Evolutionary conservation across 2,113 vertebrate genomes (phyloP).

Genomic region (Chamaea fasciata): DNA sequence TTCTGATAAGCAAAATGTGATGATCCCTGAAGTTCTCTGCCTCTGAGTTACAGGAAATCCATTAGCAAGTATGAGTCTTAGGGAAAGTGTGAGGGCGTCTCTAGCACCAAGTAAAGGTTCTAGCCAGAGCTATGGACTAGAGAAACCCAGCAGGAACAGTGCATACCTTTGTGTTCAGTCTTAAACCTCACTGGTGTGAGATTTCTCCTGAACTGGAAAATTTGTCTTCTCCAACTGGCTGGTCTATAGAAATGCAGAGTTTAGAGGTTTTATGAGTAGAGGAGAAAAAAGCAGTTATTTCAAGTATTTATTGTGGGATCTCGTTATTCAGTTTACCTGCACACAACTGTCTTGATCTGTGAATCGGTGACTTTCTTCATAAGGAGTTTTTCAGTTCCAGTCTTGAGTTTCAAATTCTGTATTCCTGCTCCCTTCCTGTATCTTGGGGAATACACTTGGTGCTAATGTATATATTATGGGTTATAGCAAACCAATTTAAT

Average conservation of each 20-base stretch:
- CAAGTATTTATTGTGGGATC: neutral
- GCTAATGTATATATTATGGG: conserved; percentile 15
- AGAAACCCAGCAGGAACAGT: neutral
- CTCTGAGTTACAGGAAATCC: neutral
- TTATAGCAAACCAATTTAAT: conserved; percentile 56
- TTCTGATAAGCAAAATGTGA: neutral
- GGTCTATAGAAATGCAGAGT: neutral
- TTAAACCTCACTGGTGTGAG: neutral
- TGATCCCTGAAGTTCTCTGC: neutral
- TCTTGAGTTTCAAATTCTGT: neutral
- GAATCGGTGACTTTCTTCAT: neutral
- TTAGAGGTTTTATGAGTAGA: neutral
- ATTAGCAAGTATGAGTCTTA: neutral
- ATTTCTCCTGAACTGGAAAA: neutral
- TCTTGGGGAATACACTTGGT: neutral
- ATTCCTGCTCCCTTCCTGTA: neutral
- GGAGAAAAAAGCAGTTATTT: neutral
- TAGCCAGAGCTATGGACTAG: neutral
- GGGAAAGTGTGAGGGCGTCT: neutral
- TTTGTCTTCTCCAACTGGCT: neutral
- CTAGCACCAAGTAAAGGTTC: neutral
- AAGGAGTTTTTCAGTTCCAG: conserved; percentile 14
- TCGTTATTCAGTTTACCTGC: neutral
- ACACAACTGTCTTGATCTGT: neutral
- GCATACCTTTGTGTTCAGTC: neutral